Conservation (phyloP, 2,888 invertebrate genomes). For the Drosophila infuscata region DNA sequence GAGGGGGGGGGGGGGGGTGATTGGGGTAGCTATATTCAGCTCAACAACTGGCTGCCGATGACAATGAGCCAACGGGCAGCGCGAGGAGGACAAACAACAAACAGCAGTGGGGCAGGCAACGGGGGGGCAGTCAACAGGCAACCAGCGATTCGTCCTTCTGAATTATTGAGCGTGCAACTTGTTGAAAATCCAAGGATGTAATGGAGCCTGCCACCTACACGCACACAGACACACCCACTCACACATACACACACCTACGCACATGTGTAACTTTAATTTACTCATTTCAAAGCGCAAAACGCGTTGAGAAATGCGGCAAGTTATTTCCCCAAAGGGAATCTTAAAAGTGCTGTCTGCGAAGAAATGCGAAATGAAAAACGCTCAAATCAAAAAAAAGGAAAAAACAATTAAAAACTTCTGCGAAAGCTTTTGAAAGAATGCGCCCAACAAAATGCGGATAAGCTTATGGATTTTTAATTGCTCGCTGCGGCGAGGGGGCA, state of each 20-base stretch:
- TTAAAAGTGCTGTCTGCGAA: conserved; percentile 14
- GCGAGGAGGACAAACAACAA: conserved; percentile 8
- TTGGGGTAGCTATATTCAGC: conserved; percentile 6
- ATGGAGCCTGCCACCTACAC: conserved; percentile 23
- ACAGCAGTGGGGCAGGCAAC: conserved; percentile 10
- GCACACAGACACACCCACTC: conserved; percentile 8
- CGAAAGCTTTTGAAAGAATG: conserved; percentile 56
- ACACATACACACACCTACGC: not conserved
- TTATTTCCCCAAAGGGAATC: conserved; percentile 60
- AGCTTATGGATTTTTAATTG: conserved; percentile 71
- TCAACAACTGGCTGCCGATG: conserved; percentile 49
- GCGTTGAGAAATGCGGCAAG: conserved; percentile 66
- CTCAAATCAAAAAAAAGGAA: conserved; percentile 46
- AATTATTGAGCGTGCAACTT: conserved; percentile 77
- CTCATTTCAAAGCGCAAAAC: conserved; percentile 61
- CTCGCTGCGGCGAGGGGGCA: conserved; percentile 15
- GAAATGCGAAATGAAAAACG: conserved; percentile 41
- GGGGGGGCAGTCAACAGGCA: conserved; percentile 50
- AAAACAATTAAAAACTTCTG: conserved; percentile 74
- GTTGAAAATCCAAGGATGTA: conserved; percentile 73
- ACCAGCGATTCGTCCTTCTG: conserved; percentile 71
- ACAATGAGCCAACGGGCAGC: conserved; percentile 43
- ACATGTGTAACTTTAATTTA: conserved; percentile 64
- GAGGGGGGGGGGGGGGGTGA: not conserved
- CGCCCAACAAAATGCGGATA: conserved; percentile 54